Evolutionary conservation across 2,113 vertebrate genomes (phyloP), one percentile per base, ranked within the genome.

Genomic region (Elgaria multicarinata): DNA sequence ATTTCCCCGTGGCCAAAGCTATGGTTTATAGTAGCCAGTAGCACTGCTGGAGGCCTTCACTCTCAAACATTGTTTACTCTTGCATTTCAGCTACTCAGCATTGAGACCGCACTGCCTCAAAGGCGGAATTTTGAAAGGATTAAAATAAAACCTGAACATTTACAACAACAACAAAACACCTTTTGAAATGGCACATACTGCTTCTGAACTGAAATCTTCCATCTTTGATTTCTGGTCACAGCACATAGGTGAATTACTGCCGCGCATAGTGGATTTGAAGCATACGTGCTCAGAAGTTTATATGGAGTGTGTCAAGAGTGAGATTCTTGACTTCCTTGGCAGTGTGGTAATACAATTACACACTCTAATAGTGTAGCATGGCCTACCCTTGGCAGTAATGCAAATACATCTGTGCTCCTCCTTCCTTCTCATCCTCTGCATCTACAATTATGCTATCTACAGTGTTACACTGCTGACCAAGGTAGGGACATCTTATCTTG

Each of bases 331-430:
- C 91, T 93, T 90, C 42, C 46, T 55, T 85, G 92, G 92, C 90
- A 90, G 90, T 79, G 50, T 26, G 85, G 74, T 90, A 92, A 95
- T 92, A 87, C 91, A 95, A 87, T 93, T 93, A 88, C 92, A 93
- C 89, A 75, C 82, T 42, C 46, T 85, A 91, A 90, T 26, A 66
- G 76, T 77, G 72, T 83, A 53, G 44, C 74, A 53, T 58, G 39
- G 89, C 85, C 39, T 58, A 87, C 26, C 77, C 83, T 72, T 46
- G 84, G 76, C 0, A 31, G 67, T 26, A 89, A 72, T 33, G 39
- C 0, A 6, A 87, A 75, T 75, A 62, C 62, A 80, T 84, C 77
- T 69, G 75, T 83, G 3, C 12, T 90, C 8, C 88, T 83, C 50
- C 66, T 71, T 71, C 33, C 67, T 89, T 90, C 50, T 86, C 33